Evolutionary conservation across 1,140 invertebrate genomes (phyloP), one percentile per base, ranked within the genome.

Genomic region (Acromyrmex charruanus): DNA sequence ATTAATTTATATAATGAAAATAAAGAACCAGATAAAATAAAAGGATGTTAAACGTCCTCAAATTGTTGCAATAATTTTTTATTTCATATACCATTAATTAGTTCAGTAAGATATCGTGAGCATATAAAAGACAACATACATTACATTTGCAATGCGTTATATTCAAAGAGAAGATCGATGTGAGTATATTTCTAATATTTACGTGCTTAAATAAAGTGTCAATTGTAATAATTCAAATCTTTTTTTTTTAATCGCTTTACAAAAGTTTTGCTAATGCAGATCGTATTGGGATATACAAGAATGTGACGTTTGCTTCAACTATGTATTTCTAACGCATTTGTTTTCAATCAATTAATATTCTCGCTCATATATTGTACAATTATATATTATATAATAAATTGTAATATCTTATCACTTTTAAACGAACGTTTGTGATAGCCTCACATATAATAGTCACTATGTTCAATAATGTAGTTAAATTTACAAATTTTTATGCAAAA

Each of bases 111-210:
- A 75, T 72, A 51, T 59, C 18, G 55, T 75, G 72, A 75, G 31
- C 61, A 66, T 58, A 58, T 58, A 79, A 86, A 61, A 85, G 44
- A 49, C n/a, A 85, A 61, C 14, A 44, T 79, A 69, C 25, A 28
- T 86, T 79, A 80, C 31, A 61, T 68, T 35, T 61, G 55, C 53
- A 55, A 28, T 28, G 31, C 69, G 3, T 75, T 49, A 9, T 75
- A 31, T 81, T 35, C 44, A 25, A 55, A 81, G 35, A 77, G 35
- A 59, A 58, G 21, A 61, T 77, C 28, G 74, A 61, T 61, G 3
- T 59, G 16, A 39, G 31, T 25, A 58, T 59, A 59, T 21, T 39
- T 16, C 3, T 59, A 75, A 58, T 39, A 59, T 75, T 75, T 59
- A 75, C 14, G 14, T 59, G 16, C 53, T 75, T 75, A 75, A 75